A percentile compares a stretch with the other conserved stretches of the same genome.
Conservation (phyloP, 2,113 vertebrate species). For the Nycticorax nycticorax region DNA sequence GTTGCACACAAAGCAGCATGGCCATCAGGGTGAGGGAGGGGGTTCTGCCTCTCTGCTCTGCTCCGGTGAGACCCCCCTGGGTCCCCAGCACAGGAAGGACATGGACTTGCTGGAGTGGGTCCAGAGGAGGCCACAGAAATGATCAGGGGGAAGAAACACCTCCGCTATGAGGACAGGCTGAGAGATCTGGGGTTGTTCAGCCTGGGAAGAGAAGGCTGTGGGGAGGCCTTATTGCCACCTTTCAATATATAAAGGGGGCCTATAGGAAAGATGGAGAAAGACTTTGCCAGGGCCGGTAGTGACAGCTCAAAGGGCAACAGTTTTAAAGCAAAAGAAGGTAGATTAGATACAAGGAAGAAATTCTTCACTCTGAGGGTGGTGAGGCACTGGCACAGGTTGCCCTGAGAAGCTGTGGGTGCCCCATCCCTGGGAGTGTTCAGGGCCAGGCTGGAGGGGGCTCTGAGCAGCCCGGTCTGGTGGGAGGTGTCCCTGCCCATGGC, state of each 20-base stretch:
- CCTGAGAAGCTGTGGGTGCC: not conserved
- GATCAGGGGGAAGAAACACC: not conserved
- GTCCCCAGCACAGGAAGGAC: not conserved
- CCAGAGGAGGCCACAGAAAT: not conserved
- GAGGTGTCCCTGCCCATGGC: not conserved
- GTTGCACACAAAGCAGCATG: not conserved
- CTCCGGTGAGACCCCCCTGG: not conserved
- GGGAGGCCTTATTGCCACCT: not conserved
- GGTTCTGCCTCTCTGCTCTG: not conserved
- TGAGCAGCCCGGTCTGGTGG: not conserved
- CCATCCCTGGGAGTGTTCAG: not conserved
- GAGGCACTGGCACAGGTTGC: not conserved
- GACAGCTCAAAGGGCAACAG: too few relatives aligned
- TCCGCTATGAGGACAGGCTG: not conserved
- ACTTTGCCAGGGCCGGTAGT: not conserved
- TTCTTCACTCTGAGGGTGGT: not conserved
- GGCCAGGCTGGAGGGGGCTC: too few relatives aligned
- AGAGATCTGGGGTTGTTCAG: not conserved
- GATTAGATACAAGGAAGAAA: too few relatives aligned
- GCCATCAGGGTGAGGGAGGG: too few relatives aligned
- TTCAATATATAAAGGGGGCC: not conserved
- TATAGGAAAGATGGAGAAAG: not conserved
- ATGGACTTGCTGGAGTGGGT: too few relatives aligned
- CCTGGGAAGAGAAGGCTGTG: not conserved
- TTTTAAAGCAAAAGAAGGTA: not conserved